Evolutionary conservation across 2,797 vertebrate genomes (phyloP).

Genomic region (Acipenser oxyrinchus): DNA sequence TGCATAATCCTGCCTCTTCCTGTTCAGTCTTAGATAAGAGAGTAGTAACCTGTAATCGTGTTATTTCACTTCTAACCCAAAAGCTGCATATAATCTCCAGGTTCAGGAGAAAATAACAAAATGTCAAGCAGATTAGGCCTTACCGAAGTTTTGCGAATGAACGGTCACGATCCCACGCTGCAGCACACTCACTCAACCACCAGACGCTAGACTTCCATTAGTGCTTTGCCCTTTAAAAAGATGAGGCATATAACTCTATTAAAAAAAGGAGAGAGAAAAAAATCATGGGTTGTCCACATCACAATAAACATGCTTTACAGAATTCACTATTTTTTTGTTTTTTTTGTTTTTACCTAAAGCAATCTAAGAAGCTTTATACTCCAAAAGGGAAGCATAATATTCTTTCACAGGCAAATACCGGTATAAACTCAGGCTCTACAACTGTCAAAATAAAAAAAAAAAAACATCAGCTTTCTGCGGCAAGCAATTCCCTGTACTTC

Average conservation of each 20-base stretch:
- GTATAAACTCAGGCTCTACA: no score
- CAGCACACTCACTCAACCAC: conserved; percentile 40
- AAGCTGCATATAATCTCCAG: not conserved
- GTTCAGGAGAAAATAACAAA: conserved; percentile 19
- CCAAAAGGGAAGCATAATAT: not conserved
- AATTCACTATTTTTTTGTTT: no score
- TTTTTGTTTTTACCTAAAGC: not conserved
- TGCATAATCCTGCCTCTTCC: not conserved
- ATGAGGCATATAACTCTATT: not conserved
- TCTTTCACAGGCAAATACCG: not conserved
- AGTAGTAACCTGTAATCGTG: not conserved
- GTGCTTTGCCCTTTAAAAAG: conserved; percentile 11
- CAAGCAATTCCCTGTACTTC: no score
- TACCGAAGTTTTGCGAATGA: conserved; percentile 29
- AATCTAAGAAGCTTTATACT: not conserved
- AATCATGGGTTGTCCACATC: not conserved
- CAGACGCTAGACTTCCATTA: conserved; percentile 32
- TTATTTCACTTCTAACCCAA: not conserved
- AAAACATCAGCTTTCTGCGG: no score
- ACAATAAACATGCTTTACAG: conserved; percentile 1
- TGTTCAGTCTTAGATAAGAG: not conserved
- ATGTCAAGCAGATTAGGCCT: conserved; percentile 19
- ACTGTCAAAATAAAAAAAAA: no score
- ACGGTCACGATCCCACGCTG: conserved; percentile 26
- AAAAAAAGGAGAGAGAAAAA: not conserved